A percentile compares a stretch with the other conserved stretches of the same genome.
phyloP scores from a whole-genome alignment of 1,140 invertebrate genomes.

The Drosophila serrata region DNA sequence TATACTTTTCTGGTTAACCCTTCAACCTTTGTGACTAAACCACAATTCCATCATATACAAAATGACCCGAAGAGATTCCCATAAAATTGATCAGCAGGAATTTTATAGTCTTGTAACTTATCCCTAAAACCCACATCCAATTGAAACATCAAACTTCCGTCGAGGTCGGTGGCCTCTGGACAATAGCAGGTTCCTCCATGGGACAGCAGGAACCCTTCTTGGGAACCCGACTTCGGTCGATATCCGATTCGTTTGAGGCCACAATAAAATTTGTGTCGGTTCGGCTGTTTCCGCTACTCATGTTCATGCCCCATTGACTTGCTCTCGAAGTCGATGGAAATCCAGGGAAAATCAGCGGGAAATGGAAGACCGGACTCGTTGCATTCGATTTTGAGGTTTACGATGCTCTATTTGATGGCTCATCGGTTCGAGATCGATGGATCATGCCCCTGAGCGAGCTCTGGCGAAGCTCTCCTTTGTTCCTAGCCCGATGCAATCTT shows the following conservation, averaged over 20 bases:
- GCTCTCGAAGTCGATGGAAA: conserved; percentile 3
- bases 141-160: conserved; percentile 4
- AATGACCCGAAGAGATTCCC: background rate
- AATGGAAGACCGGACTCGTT: conserved; percentile 11
- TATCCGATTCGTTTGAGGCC: conserved; percentile 14
- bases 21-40: background rate
- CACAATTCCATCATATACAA: background rate
- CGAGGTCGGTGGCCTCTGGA: conserved; percentile 9
- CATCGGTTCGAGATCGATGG: conserved; percentile 25
- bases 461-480: conserved; percentile 24
- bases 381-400: conserved; percentile 21
- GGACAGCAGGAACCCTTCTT: conserved; percentile 22
- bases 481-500: conserved; percentile 26
- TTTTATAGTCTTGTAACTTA: background rate
- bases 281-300: conserved; percentile 31
- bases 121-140: background rate
- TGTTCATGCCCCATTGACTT: conserved; percentile 46
- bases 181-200: conserved; percentile 30
- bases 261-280: conserved; percentile 21
- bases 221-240: conserved; percentile 4
- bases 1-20: background rate
- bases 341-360: conserved; percentile 8
- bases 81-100: background rate
- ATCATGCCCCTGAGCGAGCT: conserved; percentile 27
- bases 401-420: conserved; percentile 49